Conservation (phyloP, 2,797 vertebrate genomes). For the Catamblyrhynchus diadema region DNA sequence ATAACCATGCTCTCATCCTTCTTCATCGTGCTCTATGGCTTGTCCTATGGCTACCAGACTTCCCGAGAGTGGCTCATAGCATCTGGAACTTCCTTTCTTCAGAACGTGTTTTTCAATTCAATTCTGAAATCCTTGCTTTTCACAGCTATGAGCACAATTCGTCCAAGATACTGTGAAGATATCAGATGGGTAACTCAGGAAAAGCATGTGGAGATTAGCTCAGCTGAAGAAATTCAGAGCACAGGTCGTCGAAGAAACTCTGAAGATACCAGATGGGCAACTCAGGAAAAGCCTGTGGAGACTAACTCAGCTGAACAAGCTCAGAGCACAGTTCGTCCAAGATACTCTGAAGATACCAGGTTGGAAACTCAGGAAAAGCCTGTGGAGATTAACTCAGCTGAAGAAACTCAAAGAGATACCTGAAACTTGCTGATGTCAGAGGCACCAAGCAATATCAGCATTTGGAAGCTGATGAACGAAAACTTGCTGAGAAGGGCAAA, state of each 20-base stretch:
- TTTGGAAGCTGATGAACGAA: constrained; percentile 24
- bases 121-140: constrained; percentile 16
- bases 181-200: constrained; percentile 44
- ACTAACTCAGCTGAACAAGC: too few species aligned
- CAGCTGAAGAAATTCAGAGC: neutral
- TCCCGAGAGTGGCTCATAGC: constrained; percentile 73
- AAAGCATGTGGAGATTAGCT: constrained; percentile 11
- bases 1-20: constrained; percentile 35
- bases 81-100: constrained; percentile 36
- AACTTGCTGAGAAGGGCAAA: constrained; percentile 26
- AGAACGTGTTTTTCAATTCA: constrained; percentile 60
- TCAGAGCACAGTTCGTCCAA: too few species aligned
- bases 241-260: too few species aligned
- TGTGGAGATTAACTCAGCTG: too few species aligned
- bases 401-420: neutral
- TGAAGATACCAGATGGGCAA: neutral
- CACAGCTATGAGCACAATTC: neutral
- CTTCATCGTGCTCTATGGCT: constrained; percentile 70
- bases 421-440: neutral
- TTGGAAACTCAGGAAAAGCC: too few species aligned
- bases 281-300: too few species aligned
- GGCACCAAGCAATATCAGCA: constrained; percentile 28
- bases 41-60: constrained; percentile 65
- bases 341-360: too few species aligned
- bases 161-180: constrained; percentile 35